A percentile compares a stretch with the other conserved stretches of the same genome.
Evolutionary conservation across 2,888 invertebrate species (phyloP).

Genomic region (Uloborus plumipes): DNA sequence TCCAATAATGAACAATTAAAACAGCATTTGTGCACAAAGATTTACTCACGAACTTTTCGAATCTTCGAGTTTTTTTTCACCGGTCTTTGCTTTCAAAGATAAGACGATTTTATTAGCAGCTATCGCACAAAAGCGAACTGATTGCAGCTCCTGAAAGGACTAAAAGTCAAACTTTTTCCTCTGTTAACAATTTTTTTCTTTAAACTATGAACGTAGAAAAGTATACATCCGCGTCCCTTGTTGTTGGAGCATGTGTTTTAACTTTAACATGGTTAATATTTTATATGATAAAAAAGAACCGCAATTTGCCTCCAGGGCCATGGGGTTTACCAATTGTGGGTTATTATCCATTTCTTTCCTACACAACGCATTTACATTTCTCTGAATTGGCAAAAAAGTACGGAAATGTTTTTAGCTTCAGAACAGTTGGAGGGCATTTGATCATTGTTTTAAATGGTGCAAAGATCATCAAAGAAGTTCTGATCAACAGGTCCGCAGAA

Average conservation of each 20-base stretch:
- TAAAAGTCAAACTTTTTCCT: no score
- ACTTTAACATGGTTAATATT: background rate
- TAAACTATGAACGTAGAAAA: background rate
- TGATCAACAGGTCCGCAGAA: background rate
- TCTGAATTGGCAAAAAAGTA: background rate
- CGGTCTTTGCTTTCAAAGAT: no score
- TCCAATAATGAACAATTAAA: no score
- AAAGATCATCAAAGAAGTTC: background rate
- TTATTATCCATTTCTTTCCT: slow-evolving; percentile 5
- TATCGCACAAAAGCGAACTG: no score
- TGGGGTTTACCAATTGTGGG: slow-evolving; percentile 28
- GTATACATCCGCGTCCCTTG: background rate
- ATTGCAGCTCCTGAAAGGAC: no score
- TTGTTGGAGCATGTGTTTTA: background rate
- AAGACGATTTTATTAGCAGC: no score
- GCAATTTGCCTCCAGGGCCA: slow-evolving; percentile 26
- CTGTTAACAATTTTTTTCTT: no score
- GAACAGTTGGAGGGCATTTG: background rate
- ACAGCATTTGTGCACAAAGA: no score
- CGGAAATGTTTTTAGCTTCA: slow-evolving; percentile 3
- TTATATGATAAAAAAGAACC: background rate
- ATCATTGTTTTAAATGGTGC: slow-evolving; percentile 1
- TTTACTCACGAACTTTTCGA: no score
- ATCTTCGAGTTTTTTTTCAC: no score
- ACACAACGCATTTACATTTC: background rate